These are phyloP conservation scores for Leptinotarsa tumamoca DNA, from an alignment of 2,888 invertebrate genomes.

Conservation along the genomic window DNA sequence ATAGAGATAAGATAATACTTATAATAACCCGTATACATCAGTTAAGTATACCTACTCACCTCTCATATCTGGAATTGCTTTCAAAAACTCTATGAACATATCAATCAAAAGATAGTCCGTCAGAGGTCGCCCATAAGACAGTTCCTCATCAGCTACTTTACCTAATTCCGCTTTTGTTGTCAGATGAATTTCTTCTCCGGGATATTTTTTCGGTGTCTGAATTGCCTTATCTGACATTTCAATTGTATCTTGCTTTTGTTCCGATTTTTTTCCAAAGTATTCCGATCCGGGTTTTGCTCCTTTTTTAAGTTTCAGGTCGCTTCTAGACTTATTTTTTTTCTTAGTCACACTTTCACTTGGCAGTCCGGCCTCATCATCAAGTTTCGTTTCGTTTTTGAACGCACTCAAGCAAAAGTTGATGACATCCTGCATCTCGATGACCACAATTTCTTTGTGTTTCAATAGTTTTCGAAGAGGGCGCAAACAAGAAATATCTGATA, in stretches of 20 bases:
- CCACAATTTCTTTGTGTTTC: conserved; percentile 52
- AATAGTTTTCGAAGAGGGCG: conserved; percentile 59
- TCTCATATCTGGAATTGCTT: conserved; percentile 65
- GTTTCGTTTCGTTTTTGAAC: conserved; percentile 70
- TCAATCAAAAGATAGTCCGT: conserved; percentile 70
- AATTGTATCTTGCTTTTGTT: conserved; percentile 22
- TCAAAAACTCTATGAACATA: conserved; percentile 74
- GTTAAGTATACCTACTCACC: conserved; percentile 32
- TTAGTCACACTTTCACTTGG: conserved; percentile 13
- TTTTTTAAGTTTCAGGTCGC: conserved; percentile 42
- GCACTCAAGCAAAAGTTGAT: conserved; percentile 71
- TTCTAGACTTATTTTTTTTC: conserved; percentile 24
- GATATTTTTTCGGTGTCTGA: conserved; percentile 73
- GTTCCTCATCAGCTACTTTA: conserved; percentile 69
- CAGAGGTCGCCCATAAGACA: conserved; percentile 68
- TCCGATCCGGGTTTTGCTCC: conserved; percentile 11
- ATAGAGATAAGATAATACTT: background rate
- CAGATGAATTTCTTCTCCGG: conserved; percentile 70
- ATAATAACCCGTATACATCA: background rate
- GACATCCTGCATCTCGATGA: conserved; percentile 64
- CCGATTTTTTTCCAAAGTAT: background rate
- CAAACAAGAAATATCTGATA: conserved; percentile 55
- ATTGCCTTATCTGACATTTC: conserved; percentile 65
- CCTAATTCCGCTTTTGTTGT: conserved; percentile 70
- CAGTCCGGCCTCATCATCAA: conserved; percentile 53